Evolutionary conservation across 92 coral and sea anemone species (phyloP).

Genomic region (Parazoanthus swiftii): DNA sequence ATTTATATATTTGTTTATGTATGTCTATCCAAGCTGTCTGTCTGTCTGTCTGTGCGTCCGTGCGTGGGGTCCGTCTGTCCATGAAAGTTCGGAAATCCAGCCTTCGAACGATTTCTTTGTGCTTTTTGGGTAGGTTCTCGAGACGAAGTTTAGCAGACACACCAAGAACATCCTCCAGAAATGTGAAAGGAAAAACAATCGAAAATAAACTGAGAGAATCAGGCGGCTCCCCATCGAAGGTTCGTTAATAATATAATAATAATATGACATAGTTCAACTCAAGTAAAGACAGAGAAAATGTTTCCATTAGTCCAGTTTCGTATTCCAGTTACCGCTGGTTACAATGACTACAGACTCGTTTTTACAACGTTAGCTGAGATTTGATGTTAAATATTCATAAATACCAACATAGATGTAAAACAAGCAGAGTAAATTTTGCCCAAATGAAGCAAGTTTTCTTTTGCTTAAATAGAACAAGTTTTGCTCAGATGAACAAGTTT

Average conservation of each 20-base stretch:
- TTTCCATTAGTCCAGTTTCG: no score
- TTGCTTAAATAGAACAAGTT: no score
- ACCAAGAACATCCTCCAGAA: background rate
- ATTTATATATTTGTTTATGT: background rate
- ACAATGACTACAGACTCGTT: no score
- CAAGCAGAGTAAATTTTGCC: no score
- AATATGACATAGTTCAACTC: background rate
- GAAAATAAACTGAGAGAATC: constrained; percentile 1
- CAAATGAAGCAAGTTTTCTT: no score
- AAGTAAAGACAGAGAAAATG: background rate
- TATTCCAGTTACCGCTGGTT: no score
- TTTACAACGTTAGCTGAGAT: no score
- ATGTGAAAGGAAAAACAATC: background rate
- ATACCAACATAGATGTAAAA: no score
- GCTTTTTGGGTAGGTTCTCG: background rate
- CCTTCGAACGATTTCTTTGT: background rate
- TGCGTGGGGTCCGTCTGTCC: background rate
- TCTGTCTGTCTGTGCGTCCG: no score
- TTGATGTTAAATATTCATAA: no score
- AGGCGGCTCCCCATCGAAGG: background rate
- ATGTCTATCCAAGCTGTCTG: background rate
- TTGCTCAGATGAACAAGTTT: no score
- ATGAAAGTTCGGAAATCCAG: background rate
- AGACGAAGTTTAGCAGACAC: background rate
- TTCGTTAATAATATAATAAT: background rate